A percentile compares a stretch with the other conserved stretches of the same genome.
Evolutionary conservation across 2,113 vertebrate genomes (phyloP).

Genomic region (Sterna hirundo): DNA sequence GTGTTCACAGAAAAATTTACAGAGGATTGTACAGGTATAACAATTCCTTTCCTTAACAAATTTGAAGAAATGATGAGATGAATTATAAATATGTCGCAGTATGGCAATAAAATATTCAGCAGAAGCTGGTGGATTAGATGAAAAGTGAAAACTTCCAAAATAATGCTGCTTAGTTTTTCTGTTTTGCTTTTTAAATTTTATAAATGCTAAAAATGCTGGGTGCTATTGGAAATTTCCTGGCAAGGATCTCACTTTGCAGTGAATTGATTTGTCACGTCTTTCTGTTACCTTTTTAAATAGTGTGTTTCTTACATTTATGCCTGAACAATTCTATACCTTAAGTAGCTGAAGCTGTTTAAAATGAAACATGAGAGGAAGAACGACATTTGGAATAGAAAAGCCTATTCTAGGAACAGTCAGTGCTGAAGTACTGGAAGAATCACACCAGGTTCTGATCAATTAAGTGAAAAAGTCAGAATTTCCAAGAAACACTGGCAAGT

Average conservation of each 20-base stretch:
- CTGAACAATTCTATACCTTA: conserved; percentile 11
- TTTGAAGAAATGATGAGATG: conserved; percentile 21
- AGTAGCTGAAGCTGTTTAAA: conserved; percentile 8
- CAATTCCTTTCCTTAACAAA: background rate
- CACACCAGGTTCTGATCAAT: background rate
- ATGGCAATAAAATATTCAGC: conserved; percentile 46
- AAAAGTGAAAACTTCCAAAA: conserved; percentile 37
- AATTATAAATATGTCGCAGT: conserved; percentile 41
- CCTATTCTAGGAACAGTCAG: background rate
- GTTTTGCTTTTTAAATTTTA: conserved; percentile 18
- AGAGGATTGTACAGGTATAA: background rate
- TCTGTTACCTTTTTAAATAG: conserved; percentile 15
- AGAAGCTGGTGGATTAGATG: conserved; percentile 16
- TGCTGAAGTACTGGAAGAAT: background rate
- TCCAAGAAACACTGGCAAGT: background rate
- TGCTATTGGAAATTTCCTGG: conserved; percentile 14
- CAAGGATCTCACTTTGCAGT: conserved; percentile 1
- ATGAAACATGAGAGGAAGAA: background rate
- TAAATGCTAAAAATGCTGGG: conserved; percentile 10
- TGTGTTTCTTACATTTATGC: background rate
- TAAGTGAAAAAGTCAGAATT: background rate
- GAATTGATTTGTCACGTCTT: background rate
- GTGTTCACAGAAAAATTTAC: background rate
- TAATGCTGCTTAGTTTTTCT: conserved; percentile 1
- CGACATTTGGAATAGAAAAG: background rate